phyloP scores from a whole-genome alignment of 2,888 invertebrate genomes.

The Notocelia uddmanniana region DNA sequence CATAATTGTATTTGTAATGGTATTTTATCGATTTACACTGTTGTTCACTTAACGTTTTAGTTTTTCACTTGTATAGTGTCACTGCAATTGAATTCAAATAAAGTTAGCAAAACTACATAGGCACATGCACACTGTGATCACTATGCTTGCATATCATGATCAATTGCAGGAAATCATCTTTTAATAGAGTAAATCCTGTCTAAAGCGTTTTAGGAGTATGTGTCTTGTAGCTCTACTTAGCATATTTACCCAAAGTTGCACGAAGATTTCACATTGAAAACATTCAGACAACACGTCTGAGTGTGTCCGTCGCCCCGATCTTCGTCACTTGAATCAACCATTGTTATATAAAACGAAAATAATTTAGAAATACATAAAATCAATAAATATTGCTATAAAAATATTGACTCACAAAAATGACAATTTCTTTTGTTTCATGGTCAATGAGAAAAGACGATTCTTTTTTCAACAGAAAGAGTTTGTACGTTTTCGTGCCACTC shows the following conservation, averaged over 20 bases:
- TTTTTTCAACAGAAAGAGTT: background rate
- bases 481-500: background rate
- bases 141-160: no score
- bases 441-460: background rate
- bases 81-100: no score
- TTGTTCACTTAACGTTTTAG: no score
- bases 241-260: background rate
- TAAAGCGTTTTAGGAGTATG: no score
- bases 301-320: background rate
- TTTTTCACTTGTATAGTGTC: no score
- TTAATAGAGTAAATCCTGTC: no score
- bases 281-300: background rate
- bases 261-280: background rate
- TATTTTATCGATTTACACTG: no score
- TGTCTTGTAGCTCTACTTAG: no score
- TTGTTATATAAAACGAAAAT: background rate
- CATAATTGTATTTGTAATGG: no score
- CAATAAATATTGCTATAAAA: background rate
- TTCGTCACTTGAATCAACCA: background rate
- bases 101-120: no score
- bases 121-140: no score
- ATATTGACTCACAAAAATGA: background rate
- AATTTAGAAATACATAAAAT: background rate
- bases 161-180: no score
- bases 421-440: background rate